Base-by-base conservation (phyloP, 2,797 vertebrate species). In the Leptatherina wallacei region DNA sequence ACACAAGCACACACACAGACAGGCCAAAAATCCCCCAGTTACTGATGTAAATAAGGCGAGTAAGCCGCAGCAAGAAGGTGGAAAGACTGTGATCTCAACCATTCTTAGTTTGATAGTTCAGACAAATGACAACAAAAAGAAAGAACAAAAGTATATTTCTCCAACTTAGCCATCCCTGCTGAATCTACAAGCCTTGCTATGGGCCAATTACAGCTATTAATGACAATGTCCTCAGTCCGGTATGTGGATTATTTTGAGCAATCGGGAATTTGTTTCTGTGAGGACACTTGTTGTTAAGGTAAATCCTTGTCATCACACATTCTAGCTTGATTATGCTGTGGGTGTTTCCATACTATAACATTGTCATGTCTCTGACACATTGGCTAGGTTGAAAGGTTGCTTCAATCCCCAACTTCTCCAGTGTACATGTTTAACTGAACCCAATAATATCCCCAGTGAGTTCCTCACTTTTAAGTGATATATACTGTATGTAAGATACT, bases 1-100 rank as follows among this genome's bases (percentile, higher is more conserved):
- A 42, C 36, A 40, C 13, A 44, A 16, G 9, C 44, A 47, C 44
- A 47, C 82, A 81, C 78, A 69, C 71, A 72, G 69, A 86, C 73
- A 52, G 71, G 65, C 69, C 47, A 8, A 52, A 69, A 66, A 80
- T 75, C 71, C 62, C 66, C 40, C 56, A 79, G 75, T 52, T 65
- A 4, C 59, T 30, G 52, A 58, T 75, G 65, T 4, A 40, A 58
- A 72, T 69, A 79, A 57, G 66, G 68, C 51, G 52, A 69, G 51
- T 27, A 54, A 14, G 35, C 36, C 52, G 58, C 33, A 57, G 67
- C 27, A 30, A 27, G 18, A 66, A 47, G 35, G 38, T 47, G 69
- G 16, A 11, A 49, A 59, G n/a, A 3, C 63, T 71, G 51, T 59
- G 66, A 64, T 16, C 14, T 16, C 6, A 44, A 52, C 51, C 11